These are phyloP conservation scores for Asobara japonica DNA, from an alignment of 1,140 invertebrate species.

Conservation along the genomic window DNA sequence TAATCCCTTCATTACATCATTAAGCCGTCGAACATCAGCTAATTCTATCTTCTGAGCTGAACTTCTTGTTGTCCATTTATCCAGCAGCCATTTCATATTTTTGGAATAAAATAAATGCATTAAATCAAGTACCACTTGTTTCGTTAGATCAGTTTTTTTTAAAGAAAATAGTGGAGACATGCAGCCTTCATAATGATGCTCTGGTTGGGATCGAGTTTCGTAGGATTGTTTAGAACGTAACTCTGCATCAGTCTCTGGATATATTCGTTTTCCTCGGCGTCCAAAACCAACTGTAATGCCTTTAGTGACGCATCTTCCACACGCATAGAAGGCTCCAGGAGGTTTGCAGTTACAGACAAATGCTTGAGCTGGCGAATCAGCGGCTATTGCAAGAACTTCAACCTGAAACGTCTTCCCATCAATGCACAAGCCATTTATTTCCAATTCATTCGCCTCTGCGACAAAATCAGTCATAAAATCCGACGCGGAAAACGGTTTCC, in stretches of 20 bases:
- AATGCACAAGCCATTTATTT: slow-evolving; percentile 9
- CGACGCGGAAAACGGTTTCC: slow-evolving; percentile 24
- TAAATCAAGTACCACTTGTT: slow-evolving; percentile 24
- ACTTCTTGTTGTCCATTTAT: slow-evolving; percentile 31
- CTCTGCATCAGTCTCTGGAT: slow-evolving; percentile 36
- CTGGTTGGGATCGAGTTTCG: slow-evolving; percentile 20
- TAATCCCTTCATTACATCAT: slow-evolving; percentile 15
- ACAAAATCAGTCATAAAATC: slow-evolving; percentile 33
- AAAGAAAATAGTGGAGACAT: slow-evolving; percentile 28
- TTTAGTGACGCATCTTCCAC: slow-evolving; percentile 36
- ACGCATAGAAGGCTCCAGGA: slow-evolving; percentile 35
- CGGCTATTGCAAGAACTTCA: slow-evolving; percentile 28
- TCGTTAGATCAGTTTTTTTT: slow-evolving; percentile 30
- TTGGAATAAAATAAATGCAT: slow-evolving; percentile 37
- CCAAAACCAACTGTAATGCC: slow-evolving; percentile 15
- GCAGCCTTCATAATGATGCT: slow-evolving; percentile 31
- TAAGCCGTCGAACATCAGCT: slow-evolving; percentile 6
- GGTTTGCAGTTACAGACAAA: slow-evolving; percentile 36
- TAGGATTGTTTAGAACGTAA: slow-evolving; percentile 36
- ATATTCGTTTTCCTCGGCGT: slow-evolving; percentile 28
- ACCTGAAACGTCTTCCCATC: slow-evolving; percentile 23
- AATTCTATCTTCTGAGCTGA: slow-evolving; percentile 21
- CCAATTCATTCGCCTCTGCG: slow-evolving; percentile 28
- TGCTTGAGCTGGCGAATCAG: slow-evolving; percentile 33
- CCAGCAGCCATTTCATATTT: slow-evolving; percentile 35